Base-by-base conservation (phyloP, 1,140 invertebrate species). In the Lepidurus packardi region DNA sequence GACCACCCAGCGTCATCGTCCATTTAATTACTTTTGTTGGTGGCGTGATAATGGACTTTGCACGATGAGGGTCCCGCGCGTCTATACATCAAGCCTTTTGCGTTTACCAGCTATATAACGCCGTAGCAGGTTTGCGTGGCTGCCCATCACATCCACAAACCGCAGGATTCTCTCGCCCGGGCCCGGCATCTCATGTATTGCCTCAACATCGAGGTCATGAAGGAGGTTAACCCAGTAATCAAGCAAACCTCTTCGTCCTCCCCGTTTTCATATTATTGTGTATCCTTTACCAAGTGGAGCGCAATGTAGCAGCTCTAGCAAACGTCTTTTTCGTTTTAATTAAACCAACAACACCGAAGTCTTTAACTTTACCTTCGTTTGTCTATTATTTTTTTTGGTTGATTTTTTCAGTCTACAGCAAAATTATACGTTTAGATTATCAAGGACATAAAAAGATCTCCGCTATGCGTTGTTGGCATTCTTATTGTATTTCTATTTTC, bases 21-120 rank as follows among this genome's bases (percentile, higher is more conserved):
- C 53, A 65, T 65, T 65, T 65, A 65, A 65, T 65, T 65, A 65
- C 53, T 65, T 65, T 65, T 65, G 53, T 65, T 65, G 53, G 53
- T 65, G 53, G 16, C 53, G 53, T 65, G 53, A 65, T 65, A 65
- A 65, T 65, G 53, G 53, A 65, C 53, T 65, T 65, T 65, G 53
- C 53, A 65, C 53, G 53, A 65, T 65, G 53, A 65, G 53, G 21
- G 53, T 65, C 53, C 53, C 13, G 53, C 53, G 53, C 53, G 53
- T 65, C 53, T 65, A 65, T 65, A 65, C 53, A 65, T 65, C 53
- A 65, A 65, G 16, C 53, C 53, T 21, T 13, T 21, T 65, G 53
- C 53, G 21, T 65, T 65, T 21, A 13, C 53, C 9, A 7, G n/a
- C 53, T 65, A 34, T 34, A 34, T 34, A 13, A 65, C 53, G 21